Base-by-base conservation (phyloP, 2,888 invertebrate species). In the Gymnocheta viridis region DNA sequence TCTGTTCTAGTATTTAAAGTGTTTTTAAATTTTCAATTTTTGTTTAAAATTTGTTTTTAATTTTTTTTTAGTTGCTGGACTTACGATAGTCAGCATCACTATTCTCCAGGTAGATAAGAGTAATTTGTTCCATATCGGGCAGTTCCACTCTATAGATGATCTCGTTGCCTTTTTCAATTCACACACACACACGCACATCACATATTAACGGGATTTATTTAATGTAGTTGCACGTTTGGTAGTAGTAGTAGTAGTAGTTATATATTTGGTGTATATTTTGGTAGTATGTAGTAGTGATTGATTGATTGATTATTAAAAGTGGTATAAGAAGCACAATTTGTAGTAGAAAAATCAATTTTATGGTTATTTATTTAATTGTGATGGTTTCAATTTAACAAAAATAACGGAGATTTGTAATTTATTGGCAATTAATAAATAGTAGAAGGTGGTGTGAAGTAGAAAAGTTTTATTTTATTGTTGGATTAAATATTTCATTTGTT, bases 91-190 rank as follows among this genome's bases (percentile, higher is more conserved):
- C 92, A 92, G 92, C 92, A 91, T 92, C 92, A 89, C 88, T 92
- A 95, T 96, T 96, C 95, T 96, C 96, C 96, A 96, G 95, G 96
- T 96, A 96, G 94, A 96, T 96, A 94, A 96, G 95, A 93, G 96
- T 96, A 94, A 96, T 96, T 95, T 96, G 96, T 95, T 96, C 96
- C 96, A 96, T 96, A 95, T 96, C 95, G 93, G 96, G 96, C 94
- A 96, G 96, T 95, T 96, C 96, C 95, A 96, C 96, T 94, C 96
- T 96, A 94, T 96, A 96, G 95, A 96, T 96, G 95, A 96, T 96
- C 95, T 96, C 96, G 94, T 84, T 81, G 81, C 81, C 95, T 95
- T 94, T 93, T 93, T 44, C 49, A 72, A 47, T 78, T 54, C 44
- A 66, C 58, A 80, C 47, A 79, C 62, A 76, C 62, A 77, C 44